These are phyloP conservation scores for Arbacia lixula DNA, from an alignment of 53 echinoderm and acorn worm genomes.

Conservation along the genomic window DNA sequence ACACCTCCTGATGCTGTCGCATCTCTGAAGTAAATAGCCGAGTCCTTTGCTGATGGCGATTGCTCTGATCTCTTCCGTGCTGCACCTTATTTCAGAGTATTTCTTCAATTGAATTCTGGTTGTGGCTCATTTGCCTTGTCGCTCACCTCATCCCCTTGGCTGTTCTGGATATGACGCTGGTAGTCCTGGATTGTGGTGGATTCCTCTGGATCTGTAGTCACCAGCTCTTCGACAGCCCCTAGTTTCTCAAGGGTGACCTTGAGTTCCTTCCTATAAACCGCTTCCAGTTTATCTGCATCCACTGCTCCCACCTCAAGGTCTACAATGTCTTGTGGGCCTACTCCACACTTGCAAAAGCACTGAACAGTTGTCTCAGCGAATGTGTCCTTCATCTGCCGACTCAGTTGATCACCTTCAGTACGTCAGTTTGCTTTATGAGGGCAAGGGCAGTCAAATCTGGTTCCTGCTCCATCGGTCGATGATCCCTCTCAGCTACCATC, in stretches of 20 bases:
- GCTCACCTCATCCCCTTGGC: neutral
- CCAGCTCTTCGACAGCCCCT: neutral
- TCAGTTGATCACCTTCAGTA: constrained; percentile 54
- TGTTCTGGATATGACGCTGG: neutral
- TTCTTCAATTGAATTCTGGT: neutral
- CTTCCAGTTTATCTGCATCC: neutral
- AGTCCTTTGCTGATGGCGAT: constrained; percentile 8
- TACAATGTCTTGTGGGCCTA: neutral
- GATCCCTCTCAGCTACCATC: constrained; percentile 22
- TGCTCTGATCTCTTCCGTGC: neutral
- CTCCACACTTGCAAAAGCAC: constrained; percentile 39
- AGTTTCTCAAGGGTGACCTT: constrained; percentile 13
- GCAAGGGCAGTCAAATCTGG: constrained; percentile 17
- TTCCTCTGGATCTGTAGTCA: neutral
- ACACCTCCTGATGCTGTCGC: too few species aligned
- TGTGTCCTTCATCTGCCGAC: constrained; percentile 30
- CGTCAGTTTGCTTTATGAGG: constrained; percentile 20
- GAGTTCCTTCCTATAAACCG: neutral
- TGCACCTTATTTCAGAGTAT: neutral
- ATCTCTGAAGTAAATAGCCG: neutral
- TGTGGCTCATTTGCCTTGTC: neutral
- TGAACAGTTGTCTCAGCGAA: constrained; percentile 29
- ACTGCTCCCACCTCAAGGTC: neutral
- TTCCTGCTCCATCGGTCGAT: constrained; percentile 21
- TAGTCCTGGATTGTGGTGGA: neutral